Base-by-base conservation (phyloP, 2,888 invertebrate species). In the Ligdia adustata region DNA sequence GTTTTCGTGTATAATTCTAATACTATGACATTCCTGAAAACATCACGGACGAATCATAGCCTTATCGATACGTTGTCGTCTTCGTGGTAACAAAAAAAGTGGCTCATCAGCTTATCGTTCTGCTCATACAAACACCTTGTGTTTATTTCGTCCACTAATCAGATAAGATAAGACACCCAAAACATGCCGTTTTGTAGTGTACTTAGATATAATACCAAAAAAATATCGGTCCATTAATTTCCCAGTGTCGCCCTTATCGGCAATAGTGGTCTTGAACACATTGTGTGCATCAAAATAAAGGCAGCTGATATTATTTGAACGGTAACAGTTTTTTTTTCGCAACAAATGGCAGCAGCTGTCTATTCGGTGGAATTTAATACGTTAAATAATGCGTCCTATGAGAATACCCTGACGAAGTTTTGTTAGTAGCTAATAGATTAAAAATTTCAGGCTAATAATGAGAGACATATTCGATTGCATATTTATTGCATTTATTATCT, bases 51-150 rank as follows among this genome's bases (percentile, higher is more conserved):
- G n/a, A n/a, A n/a, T n/a, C n/a, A n/a, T n/a, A n/a, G n/a, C n/a
- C n/a, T n/a, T n/a, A n/a, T n/a, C n/a, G n/a, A n/a, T n/a, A n/a
- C n/a, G n/a, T n/a, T n/a, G n/a, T n/a, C n/a, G n/a, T n/a, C n/a
- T n/a, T n/a, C n/a, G n/a, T n/a, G n/a, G n/a, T n/a, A 24, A 52
- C 28, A 12, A 48, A 52, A 26, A 26, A 11, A 18, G 22, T 31
- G 31, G 27, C 27, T 9, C 29, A 6, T 26, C 7, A 22, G 14
- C 22, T 38, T 42, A 48, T 42, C 37, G 5, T n/a, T 20, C 15
- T 26, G n/a, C n/a, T n/a, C n/a, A n/a, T 1, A 4, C 11, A 33
- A 4, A n/a, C 14, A 11, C 28, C 27, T 32, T 33, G 28, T 42
- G 11, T 20, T 18, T 32, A 26, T 18, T 46, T 41, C 33, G 38